Evolutionary conservation across 2,888 invertebrate genomes (phyloP).

Genomic region (Aphrophora alni): DNA sequence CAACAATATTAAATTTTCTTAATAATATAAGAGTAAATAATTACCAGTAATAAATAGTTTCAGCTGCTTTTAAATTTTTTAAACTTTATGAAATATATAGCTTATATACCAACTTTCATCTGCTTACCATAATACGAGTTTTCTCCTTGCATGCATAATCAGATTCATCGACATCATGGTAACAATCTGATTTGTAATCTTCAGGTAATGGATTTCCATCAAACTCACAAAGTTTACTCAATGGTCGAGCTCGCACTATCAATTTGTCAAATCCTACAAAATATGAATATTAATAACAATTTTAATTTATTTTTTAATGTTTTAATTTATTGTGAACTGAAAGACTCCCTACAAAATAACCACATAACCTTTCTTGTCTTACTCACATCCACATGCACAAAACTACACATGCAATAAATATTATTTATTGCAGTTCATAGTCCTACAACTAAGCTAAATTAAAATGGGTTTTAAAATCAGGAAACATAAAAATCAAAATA

Average conservation of each 20-base stretch:
- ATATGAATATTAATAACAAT: background rate
- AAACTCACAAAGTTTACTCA: conserved; percentile 76
- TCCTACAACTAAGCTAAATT: too few species aligned
- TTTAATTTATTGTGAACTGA: too few species aligned
- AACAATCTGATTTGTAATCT: conserved; percentile 79
- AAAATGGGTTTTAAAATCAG: too few species aligned
- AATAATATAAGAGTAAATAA: too few species aligned
- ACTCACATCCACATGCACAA: background rate
- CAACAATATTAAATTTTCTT: too few species aligned
- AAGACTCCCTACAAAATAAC: too few species aligned
- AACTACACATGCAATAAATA: background rate
- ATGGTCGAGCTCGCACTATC: conserved; percentile 71
- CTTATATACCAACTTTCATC: background rate
- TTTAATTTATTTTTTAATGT: background rate
- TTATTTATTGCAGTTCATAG: too few species aligned
- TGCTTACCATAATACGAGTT: conserved; percentile 76
- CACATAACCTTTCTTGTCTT: background rate
- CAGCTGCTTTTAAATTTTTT: too few species aligned
- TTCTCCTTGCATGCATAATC: conserved; percentile 83
- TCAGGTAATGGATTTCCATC: conserved; percentile 72
- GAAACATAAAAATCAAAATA: too few species aligned
- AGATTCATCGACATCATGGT: conserved; percentile 79
- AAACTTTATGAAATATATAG: too few species aligned
- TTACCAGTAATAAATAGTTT: too few species aligned
- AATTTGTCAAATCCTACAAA: conserved; percentile 68